Conservation (phyloP, 2,888 invertebrate genomes). For the Netelia virgata region DNA sequence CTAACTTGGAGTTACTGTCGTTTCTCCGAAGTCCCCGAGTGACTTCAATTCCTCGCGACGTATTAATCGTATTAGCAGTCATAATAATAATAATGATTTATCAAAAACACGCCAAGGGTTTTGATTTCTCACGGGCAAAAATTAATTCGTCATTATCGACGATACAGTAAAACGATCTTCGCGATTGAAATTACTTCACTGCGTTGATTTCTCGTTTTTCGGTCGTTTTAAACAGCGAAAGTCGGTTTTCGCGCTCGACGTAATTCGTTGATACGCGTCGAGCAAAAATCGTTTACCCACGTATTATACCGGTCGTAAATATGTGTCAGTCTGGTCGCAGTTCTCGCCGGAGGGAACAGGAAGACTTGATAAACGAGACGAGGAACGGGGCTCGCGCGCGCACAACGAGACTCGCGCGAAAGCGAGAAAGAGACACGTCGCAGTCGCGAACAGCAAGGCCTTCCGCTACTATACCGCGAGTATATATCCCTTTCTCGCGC, state of each 20-base stretch:
- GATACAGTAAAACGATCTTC: background rate
- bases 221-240: background rate
- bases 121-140: background rate
- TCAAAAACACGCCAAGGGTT: background rate
- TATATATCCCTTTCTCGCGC: conserved; percentile 34
- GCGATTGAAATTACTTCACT: background rate
- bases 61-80: background rate
- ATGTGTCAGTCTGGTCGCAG: background rate
- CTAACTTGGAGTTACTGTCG: conserved; percentile 33
- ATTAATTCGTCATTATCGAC: background rate
- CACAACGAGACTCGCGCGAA: conserved; percentile 37
- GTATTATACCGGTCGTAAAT: background rate
- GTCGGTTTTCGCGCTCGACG: background rate
- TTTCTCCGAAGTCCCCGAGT: conserved; percentile 39
- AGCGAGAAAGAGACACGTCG: conserved; percentile 29
- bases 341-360: conserved; percentile 44
- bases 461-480: conserved; percentile 43
- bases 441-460: conserved; percentile 2
- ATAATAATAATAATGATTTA: background rate
- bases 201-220: background rate
- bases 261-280: background rate
- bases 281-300: background rate
- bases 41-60: conserved; percentile 3
- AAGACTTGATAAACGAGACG: conserved; percentile 63
- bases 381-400: conserved; percentile 32